These are phyloP conservation scores for Campylorhamphus procurvoides DNA, from an alignment of 2,113 vertebrate genomes.

Conservation along the genomic window DNA sequence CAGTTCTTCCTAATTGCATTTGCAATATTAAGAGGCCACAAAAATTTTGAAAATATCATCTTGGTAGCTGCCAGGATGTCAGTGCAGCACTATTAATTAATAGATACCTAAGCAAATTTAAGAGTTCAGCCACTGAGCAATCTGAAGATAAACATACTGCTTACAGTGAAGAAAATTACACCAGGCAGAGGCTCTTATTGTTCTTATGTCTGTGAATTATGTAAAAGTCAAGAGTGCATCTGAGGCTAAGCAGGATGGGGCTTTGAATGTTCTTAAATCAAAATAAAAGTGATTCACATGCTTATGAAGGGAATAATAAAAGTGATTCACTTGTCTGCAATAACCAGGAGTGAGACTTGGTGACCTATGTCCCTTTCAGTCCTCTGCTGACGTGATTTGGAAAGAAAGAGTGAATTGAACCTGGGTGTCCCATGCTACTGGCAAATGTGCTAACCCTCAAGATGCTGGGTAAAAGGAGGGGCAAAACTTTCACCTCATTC, in stretches of 20 bases:
- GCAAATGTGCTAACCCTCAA: not conserved
- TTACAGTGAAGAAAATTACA: not conserved
- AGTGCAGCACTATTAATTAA: not conserved
- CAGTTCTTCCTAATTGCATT: not conserved
- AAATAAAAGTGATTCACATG: not conserved
- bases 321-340: not conserved
- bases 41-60: not conserved
- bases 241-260: not conserved
- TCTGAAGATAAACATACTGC: not conserved
- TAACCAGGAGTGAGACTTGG: not conserved
- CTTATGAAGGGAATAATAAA: not conserved
- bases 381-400: not conserved
- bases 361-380: not conserved
- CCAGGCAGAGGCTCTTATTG: not conserved
- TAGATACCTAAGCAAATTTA: not conserved
- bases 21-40: not conserved
- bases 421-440: not conserved
- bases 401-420: not conserved
- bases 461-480: accelerated
- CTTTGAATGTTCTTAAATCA: not conserved
- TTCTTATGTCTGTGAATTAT: not conserved
- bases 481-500: not conserved
- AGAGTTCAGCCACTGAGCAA: not conserved
- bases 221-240: not conserved
- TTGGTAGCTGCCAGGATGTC: not conserved